phyloP scores from a whole-genome alignment of 2,888 invertebrate species.

The Amiota minor region DNA sequence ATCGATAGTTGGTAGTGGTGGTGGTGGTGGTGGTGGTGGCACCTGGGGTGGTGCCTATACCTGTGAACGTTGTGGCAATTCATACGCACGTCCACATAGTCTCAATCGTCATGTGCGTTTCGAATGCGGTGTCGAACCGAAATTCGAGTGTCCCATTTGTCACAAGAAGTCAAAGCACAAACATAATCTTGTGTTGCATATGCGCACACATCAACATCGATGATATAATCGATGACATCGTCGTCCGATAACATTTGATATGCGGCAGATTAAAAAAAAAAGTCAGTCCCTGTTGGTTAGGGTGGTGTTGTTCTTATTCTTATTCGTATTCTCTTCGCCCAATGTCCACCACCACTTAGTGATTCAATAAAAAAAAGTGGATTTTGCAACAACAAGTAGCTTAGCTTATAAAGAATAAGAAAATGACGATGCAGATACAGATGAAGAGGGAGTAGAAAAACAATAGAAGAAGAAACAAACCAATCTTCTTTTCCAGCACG shows the following conservation, averaged over 20 bases:
- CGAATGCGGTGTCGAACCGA: conserved; percentile 78
- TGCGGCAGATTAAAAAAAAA: conserved; percentile 9
- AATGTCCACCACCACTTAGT: not conserved
- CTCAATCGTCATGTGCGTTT: conserved; percentile 77
- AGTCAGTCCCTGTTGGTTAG: conserved; percentile 27
- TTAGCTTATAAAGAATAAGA: too few species aligned
- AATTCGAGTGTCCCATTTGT: conserved; percentile 78
- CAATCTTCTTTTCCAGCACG: conserved; percentile 11
- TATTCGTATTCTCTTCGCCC: conserved; percentile 27
- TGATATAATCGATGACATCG: conserved; percentile 71
- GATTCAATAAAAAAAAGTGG: conserved; percentile 3
- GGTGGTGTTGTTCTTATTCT: conserved; percentile 42
- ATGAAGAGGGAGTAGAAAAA: not conserved
- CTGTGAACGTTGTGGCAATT: conserved; percentile 77
- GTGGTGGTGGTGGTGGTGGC: conserved; percentile 39
- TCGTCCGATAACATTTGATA: conserved; percentile 35
- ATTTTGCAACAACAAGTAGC: not conserved
- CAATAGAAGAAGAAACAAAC: conserved; percentile 6
- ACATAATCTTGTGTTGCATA: conserved; percentile 74
- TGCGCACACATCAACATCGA: conserved; percentile 75
- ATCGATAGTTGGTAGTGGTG: conserved; percentile 34
- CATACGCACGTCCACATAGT: conserved; percentile 76
- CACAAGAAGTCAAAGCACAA: conserved; percentile 76
- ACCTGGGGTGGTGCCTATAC: conserved; percentile 71
- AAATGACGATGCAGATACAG: too few species aligned